Conservation (phyloP, 2,113 vertebrate genomes). For the Falco punctatus region DNA sequence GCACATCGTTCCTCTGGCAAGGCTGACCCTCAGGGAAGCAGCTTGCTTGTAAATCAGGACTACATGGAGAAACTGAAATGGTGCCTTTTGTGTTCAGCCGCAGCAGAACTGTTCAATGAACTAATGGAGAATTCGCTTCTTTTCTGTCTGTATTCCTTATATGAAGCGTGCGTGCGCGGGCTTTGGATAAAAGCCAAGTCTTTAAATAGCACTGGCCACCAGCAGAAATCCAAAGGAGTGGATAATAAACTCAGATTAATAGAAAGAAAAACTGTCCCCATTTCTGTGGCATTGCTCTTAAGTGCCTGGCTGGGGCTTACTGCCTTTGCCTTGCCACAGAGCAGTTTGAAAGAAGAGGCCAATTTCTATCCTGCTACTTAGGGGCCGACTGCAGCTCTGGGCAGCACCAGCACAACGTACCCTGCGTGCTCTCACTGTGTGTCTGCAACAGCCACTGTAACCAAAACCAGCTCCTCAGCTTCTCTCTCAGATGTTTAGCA, state of each 20-base stretch:
- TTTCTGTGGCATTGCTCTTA: not conserved
- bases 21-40: not conserved
- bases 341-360: not conserved
- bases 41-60: not conserved
- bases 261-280: not conserved
- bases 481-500: not conserved
- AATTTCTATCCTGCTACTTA: not conserved
- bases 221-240: not conserved
- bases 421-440: rapidly evolving
- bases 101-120: not conserved
- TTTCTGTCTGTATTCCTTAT: not conserved
- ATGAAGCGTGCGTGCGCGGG: not conserved
- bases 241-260: not conserved
- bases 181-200: not conserved
- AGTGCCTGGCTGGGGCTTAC: not conserved
- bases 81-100: not conserved
- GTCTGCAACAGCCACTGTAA: not conserved
- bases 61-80: not conserved
- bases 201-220: not conserved
- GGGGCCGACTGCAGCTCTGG: not conserved
- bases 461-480: not conserved
- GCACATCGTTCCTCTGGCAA: not conserved
- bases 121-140: not conserved
- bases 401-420: not conserved
- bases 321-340: not conserved